Conservation (phyloP, 2,113 vertebrate species). For the Lipotes vexillifer region DNA sequence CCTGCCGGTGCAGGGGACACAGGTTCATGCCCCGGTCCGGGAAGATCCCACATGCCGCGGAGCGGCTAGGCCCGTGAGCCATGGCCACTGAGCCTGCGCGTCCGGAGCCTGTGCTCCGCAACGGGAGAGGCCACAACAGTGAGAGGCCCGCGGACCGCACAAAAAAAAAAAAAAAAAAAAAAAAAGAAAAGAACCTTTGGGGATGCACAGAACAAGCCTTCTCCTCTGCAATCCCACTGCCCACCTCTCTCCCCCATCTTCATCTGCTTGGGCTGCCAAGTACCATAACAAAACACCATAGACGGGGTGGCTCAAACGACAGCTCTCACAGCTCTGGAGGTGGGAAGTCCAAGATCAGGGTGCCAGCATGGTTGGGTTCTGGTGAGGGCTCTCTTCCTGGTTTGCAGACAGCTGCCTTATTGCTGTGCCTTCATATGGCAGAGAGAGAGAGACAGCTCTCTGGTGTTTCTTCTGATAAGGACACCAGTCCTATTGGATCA, state of each 20-base stretch:
- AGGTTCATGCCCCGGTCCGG: no score
- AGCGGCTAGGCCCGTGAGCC: no score
- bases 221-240: neutral
- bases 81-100: no score
- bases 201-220: neutral
- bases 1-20: no score
- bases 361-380: accelerated
- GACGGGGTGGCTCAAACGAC: neutral
- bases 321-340: neutral
- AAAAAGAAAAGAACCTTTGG: neutral
- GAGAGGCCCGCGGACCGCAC: no score
- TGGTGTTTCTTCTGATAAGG: neutral
- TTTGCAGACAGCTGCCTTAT: neutral
- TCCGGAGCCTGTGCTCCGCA: no score
- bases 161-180: no score
- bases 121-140: no score
- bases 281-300: neutral
- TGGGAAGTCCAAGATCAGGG: neutral
- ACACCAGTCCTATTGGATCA: neutral
- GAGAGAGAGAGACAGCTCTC: neutral
- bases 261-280: neutral
- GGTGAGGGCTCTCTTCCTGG: no score
- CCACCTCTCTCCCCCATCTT: neutral
- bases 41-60: no score
- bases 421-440: neutral